phyloP scores from a whole-genome alignment of 2,113 vertebrate species.

The Calonectris borealis region DNA sequence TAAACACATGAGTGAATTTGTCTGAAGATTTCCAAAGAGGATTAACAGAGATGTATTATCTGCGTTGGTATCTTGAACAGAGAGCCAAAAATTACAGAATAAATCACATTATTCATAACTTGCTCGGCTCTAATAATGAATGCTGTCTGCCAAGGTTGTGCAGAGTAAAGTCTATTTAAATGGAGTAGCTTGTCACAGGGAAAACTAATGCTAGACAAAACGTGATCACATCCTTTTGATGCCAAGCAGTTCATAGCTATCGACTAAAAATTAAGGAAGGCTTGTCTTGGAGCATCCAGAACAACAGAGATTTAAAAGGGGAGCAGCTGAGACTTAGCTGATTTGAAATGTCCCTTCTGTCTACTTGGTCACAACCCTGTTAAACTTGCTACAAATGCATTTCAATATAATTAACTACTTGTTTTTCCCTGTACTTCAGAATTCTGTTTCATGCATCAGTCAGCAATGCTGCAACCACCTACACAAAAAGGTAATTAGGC shows the following conservation, averaged over 20 bases:
- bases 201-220: conserved; percentile 12
- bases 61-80: conserved; percentile 21
- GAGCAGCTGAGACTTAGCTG: neutral
- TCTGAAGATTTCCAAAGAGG: conserved; percentile 7
- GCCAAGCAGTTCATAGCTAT: neutral
- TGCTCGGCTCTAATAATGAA: neutral
- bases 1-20: neutral
- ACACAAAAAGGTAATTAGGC: neutral
- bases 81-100: neutral
- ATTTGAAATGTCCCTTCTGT: neutral
- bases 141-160: conserved; percentile 4
- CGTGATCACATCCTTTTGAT: neutral
- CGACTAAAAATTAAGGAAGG: neutral
- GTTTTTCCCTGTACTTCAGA: neutral
- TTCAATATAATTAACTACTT: neutral
- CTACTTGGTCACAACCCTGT: neutral
- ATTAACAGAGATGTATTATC: conserved; percentile 12
- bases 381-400: neutral
- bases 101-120: conserved; percentile 44
- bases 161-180: conserved; percentile 5
- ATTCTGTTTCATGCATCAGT: neutral
- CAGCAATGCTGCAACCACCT: neutral
- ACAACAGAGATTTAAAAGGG: neutral
- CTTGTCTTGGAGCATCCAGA: neutral
- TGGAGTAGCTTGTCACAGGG: conserved; percentile 5